Percentiles rank a stretch among this genome's conserved stretches.
Conservation (phyloP, 2,113 vertebrate genomes). For the Phoenicopterus ruber region DNA sequence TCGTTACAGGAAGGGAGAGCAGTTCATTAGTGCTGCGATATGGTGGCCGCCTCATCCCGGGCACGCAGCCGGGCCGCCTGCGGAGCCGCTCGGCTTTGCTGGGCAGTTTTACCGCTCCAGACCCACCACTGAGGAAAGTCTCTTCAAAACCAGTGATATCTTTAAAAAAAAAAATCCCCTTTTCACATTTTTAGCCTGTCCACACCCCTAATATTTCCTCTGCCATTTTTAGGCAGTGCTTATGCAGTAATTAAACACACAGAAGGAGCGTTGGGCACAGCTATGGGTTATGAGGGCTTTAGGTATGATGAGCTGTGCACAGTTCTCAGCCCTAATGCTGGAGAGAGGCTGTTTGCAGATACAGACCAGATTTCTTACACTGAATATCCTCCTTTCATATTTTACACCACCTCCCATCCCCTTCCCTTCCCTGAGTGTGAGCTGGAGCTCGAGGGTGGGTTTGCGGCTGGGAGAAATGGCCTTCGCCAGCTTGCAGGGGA, state of each 20-base stretch:
- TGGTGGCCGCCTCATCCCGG: fast-evolving
- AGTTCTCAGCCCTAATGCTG: neutral
- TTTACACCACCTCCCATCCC: neutral
- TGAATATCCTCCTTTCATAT: neutral
- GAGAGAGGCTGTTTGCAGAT: neutral
- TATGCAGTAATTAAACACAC: neutral
- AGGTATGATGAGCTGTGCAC: neutral
- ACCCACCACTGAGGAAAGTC: neutral
- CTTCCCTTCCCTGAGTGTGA: neutral
- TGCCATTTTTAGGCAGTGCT: neutral
- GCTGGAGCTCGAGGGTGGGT: neutral
- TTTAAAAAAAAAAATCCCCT: neutral
- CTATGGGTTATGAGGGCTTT: neutral
- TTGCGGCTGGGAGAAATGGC: neutral
- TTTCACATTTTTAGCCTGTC: neutral
- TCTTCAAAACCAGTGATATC: neutral
- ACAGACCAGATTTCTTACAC: neutral
- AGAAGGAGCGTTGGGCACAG: neutral
- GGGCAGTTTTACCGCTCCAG: neutral
- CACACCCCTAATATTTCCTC: neutral
- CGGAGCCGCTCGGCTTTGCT: fast-evolving
- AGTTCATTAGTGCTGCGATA: fast-evolving
- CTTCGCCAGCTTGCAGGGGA: neutral
- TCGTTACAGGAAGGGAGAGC: neutral
- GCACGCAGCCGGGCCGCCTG: fast-evolving